Base-by-base conservation (phyloP, 2,888 invertebrate species). In the Platynereis dumerilii region DNA sequence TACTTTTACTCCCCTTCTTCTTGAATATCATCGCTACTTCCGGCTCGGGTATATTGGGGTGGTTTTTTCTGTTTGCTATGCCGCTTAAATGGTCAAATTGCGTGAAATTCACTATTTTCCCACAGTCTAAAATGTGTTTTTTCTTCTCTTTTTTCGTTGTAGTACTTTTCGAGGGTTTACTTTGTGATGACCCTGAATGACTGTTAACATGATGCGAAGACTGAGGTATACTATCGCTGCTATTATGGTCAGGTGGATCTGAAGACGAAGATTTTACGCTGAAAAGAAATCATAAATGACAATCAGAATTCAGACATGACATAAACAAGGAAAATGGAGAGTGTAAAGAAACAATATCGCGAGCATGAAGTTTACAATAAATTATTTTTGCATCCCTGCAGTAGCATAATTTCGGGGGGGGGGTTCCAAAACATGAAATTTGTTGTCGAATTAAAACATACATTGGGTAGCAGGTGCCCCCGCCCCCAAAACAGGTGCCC, bases 21-120 rank as follows among this genome's bases (percentile, higher is more conserved):
- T 76, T 69, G 64, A 83, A 82, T 42, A 82, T 80, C 66, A 81
- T 75, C 10, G 83, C 83, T 2, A 83, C 83, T 65, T 83, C 83
- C 70, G 93, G 93, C 85, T 94, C 94, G 66, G 93, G 92, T 74
- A 92, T 90, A 78, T 90, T 88, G 0, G 92, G 92, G 85, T 93
- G 93, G 78, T 90, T 89, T 76, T 91, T 89, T 69, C 93, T 87
- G 78, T 92, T 89, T n/a, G 91, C 90, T 42, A 94, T 91, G 22
- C 94, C 94, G 60, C 92, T 90, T 67, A 94, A 86, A 83, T 92
- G 92, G 83, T 94, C 94, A 84, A 93, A 94, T 82, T 92, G 92
- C 2, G 94, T 94, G 80, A 90, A 91, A 85, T 94, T 93, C 1
- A 92, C 92, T 60, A 80, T 67, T 85, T 90, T 89, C 64, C 90